Base-by-base conservation (phyloP, 2,888 invertebrate species). In the Pseudococcus longispinus region DNA sequence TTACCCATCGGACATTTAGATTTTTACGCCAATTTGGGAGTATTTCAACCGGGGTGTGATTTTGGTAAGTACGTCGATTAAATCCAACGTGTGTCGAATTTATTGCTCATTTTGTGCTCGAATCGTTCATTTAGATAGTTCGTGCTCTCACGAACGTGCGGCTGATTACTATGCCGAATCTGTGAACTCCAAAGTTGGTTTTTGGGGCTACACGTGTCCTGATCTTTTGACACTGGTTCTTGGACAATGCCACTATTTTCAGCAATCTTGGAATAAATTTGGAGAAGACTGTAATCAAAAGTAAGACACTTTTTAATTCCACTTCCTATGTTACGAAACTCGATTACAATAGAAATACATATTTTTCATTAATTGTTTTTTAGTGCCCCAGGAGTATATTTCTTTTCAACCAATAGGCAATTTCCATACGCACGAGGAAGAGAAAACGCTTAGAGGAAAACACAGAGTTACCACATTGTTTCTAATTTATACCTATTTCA, bases 331-430 rank as follows among this genome's bases (percentile, higher is more conserved):
- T 46, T 20, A 23, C n/a, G n/a, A 70, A 51, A 23, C 23, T 46
- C 1, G 5, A 15, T 51, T n/a, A 5, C 11, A n/a, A 4, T 29
- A 18, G 20, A 18, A 74, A 15, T 11, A 29, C 1, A 20, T 74
- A 5, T 44, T 82, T 42, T 37, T 37, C 37, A 37, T 6, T 9
- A 3, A 80, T 32, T 0, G 2, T 42, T 44, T 82, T 37, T 8
- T 20, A 84, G 84, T 26, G 29, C 55, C n/a, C 55, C 32, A 13
- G 96, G 96, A 37, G 93, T 94, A n/a, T 96, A 94, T 90, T 96
- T 96, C 90, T 95, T 96, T 18, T 94, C 95, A 87, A 96, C 96
- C 87, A 95, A 95, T 91, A 94, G 94, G 6, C 93, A 94, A 90
- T 94, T 94, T 87, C 96, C 96, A 8, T 96, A 94, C 91, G 95